These are phyloP conservation scores for Troides oblongomaculatus DNA, from an alignment of 2,888 invertebrate species.

Conservation along the genomic window DNA sequence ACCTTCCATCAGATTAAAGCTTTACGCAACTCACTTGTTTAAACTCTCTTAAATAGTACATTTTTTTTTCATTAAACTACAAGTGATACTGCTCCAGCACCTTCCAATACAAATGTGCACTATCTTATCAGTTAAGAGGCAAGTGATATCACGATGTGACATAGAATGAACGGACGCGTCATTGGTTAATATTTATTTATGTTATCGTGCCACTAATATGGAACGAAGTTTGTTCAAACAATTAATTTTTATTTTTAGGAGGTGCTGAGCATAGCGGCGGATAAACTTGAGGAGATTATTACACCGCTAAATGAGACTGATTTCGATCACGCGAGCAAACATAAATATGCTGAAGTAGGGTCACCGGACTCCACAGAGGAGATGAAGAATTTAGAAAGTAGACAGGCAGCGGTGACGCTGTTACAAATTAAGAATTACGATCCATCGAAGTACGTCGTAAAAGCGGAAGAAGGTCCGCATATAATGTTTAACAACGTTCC, in stretches of 20 bases:
- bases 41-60: constrained; percentile 52
- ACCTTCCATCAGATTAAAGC: constrained; percentile 36
- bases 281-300: constrained; percentile 80
- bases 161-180: constrained; percentile 57
- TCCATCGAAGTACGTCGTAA: constrained; percentile 69
- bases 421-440: constrained; percentile 77
- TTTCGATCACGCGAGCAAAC: constrained; percentile 57
- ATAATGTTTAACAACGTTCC: constrained; percentile 81
- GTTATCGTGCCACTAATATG: constrained; percentile 62
- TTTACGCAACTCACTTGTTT: constrained; percentile 58
- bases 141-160: constrained; percentile 64
- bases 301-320: constrained; percentile 67
- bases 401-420: constrained; percentile 75
- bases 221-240: constrained; percentile 54
- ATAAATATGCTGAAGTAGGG: constrained; percentile 68
- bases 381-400: constrained; percentile 76
- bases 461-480: constrained; percentile 73
- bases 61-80: constrained; percentile 56
- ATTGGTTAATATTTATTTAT: constrained; percentile 65
- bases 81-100: constrained; percentile 64
- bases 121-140: constrained; percentile 69
- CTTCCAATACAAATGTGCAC: constrained; percentile 55
- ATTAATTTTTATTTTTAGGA: constrained; percentile 75
- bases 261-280: constrained; percentile 78
- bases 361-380: constrained; percentile 77